Evolutionary conservation across 2,113 vertebrate genomes (phyloP), one percentile per base, ranked within the genome.

Genomic region (Otolemur garnettii): DNA sequence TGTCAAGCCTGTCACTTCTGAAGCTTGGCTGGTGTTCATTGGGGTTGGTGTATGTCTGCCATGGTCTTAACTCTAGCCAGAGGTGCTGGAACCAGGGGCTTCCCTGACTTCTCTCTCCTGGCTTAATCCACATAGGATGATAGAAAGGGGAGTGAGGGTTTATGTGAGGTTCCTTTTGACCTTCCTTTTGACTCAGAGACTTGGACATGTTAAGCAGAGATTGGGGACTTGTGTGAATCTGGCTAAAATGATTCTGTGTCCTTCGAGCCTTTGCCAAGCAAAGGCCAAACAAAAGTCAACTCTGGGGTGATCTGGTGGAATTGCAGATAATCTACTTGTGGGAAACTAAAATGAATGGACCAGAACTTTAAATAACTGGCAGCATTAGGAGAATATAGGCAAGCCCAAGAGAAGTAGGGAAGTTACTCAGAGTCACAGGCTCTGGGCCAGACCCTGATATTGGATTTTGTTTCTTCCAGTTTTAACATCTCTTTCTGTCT

Each of bases 391-490:
- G 50, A 45, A 68, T 19, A 71, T 11, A 50, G 80, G 69, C 42
- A 38, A 66, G 64, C 35, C 66, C 62, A 55, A 12, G 42, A 17
- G 50, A 72, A 42, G 33, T 35, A 90, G n/a, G 62, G 89, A 60
- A n/a, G 42, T 77, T 91, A 17, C 64, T 94, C 77, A 53, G 45
- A 79, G 79, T 66, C n/a, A 28, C 26, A 30, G 84, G 77, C 79
- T 33, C 33, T 10, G 30, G 83, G 88, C 78, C 96, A 95, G 62
- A 53, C 59, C 18, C 75, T 62, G 53, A 69, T 68, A 45, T 0
- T 83, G 57, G 66, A 59, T 91, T 66, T 89, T 50, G 24, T 94
- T 95, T 94, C 75, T 93, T 95, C 75, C 45, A n/a, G n/a, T 90
- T 93, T 93, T 87, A 53, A 62, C 59, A 77, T 93, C 53, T 79